Evolutionary conservation across 2,888 invertebrate genomes (phyloP).

Genomic region (Diadegma fenestrale): DNA sequence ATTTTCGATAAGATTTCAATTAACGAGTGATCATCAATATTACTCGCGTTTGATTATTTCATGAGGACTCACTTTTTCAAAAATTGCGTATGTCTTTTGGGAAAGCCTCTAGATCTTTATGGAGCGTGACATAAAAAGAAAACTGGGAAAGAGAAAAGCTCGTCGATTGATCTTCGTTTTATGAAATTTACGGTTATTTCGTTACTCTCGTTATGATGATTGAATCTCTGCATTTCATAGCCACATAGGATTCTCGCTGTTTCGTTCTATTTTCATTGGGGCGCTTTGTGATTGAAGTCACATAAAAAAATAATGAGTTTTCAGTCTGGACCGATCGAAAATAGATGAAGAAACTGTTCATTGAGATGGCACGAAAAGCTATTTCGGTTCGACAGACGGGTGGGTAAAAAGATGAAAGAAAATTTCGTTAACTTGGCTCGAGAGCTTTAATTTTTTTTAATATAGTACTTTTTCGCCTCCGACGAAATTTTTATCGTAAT

Average conservation of each 20-base stretch:
- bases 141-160: slow-evolving; percentile 2
- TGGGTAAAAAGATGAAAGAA: background rate
- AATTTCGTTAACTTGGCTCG: too few species aligned
- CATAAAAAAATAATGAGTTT: slow-evolving; percentile 9
- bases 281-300: background rate
- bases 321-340: background rate
- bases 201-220: slow-evolving; percentile 20
- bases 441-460: too few species aligned
- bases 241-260: background rate
- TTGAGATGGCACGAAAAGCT: background rate
- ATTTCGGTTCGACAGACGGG: background rate
- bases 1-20: background rate
- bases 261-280: background rate
- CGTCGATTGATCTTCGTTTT: slow-evolving; percentile 15
- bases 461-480: too few species aligned
- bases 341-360: background rate
- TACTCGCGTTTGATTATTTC: background rate
- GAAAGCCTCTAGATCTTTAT: background rate
- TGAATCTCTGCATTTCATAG: slow-evolving; percentile 18
- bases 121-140: background rate
- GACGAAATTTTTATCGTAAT: too few species aligned
- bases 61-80: background rate
- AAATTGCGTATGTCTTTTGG: background rate
- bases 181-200: slow-evolving; percentile 12
- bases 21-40: background rate